Evolutionary conservation across 1,140 invertebrate genomes (phyloP).

Genomic region (Habropoda laboriosa): DNA sequence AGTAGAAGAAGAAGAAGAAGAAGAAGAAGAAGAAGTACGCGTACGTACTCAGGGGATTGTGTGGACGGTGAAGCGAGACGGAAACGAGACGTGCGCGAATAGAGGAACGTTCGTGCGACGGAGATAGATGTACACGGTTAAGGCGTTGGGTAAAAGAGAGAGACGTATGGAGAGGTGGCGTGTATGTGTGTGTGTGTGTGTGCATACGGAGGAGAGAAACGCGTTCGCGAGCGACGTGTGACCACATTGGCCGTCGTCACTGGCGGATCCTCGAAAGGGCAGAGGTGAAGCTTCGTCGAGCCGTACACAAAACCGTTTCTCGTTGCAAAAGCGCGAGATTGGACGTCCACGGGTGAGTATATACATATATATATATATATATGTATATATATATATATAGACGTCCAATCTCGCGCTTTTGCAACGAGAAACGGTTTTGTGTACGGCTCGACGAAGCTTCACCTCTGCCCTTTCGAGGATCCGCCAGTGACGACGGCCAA

Average conservation of each 20-base stretch:
- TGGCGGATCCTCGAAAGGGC: constrained; percentile 57
- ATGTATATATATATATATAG: constrained; percentile 32
- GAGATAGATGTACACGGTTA: neutral
- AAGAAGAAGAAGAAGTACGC: neutral
- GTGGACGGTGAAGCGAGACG: neutral
- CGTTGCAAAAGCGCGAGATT: constrained; percentile 60
- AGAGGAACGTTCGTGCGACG: neutral
- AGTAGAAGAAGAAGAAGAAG: too few relatives aligned
- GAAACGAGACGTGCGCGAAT: neutral
- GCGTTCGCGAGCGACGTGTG: constrained; percentile 50
- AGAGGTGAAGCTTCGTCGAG: constrained; percentile 59
- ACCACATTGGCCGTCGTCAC: constrained; percentile 50
- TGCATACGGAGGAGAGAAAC: constrained; percentile 33
- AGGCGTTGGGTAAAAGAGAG: neutral
- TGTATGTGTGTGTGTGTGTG: neutral
- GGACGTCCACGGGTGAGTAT: constrained; percentile 39
- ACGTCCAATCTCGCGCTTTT: constrained; percentile 59
- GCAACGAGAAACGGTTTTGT: constrained; percentile 54
- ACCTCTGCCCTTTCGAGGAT: constrained; percentile 64
- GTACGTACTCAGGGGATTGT: too few relatives aligned
- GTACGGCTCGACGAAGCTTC: constrained; percentile 50
- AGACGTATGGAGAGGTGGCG: neutral
- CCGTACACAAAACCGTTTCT: constrained; percentile 50
- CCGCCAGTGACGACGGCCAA: constrained; percentile 42
- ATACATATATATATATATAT: too few relatives aligned